phyloP scores from a whole-genome alignment of 92 coral and sea anemone genomes.

The Epizoanthus ramosus region DNA sequence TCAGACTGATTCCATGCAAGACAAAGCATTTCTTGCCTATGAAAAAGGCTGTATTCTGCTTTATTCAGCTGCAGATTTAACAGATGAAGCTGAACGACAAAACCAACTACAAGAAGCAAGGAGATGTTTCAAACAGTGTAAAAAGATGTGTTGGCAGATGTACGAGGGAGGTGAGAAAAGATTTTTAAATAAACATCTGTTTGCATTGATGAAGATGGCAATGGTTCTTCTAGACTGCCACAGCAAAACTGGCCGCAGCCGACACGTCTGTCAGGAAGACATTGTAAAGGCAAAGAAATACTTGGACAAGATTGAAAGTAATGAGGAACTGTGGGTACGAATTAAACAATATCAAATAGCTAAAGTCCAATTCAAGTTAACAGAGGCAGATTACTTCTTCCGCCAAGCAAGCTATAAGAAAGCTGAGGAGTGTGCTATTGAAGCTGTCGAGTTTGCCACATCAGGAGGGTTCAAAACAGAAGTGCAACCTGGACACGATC shows the following conservation, averaged over 20 bases:
- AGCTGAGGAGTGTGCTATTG: background rate
- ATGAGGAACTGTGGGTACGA: constrained; percentile 18
- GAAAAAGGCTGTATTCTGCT: constrained; percentile 39
- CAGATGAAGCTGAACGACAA: background rate
- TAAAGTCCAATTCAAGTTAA: constrained; percentile 24
- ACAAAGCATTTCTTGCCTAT: constrained; percentile 37
- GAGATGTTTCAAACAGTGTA: constrained; percentile 10
- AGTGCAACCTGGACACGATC: constrained; percentile 16
- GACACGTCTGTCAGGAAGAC: constrained; percentile 5
- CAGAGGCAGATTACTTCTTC: constrained; percentile 33
- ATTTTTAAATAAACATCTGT: constrained; percentile 19
- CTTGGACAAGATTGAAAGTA: constrained; percentile 6
- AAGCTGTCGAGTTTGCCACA: background rate
- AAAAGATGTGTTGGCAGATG: background rate
- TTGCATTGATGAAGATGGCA: constrained; percentile 29
- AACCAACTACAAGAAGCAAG: constrained; percentile 16
- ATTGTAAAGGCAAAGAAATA: constrained; percentile 5
- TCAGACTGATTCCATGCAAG: constrained; percentile 15
- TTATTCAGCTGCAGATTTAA: background rate
- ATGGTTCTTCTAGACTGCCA: constrained; percentile 22
- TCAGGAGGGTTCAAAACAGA: constrained; percentile 20
- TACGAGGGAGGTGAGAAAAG: constrained; percentile 4
- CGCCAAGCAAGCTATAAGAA: constrained; percentile 20
- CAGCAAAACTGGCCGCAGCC: constrained; percentile 3
- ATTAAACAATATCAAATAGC: constrained; percentile 8